phyloP scores from a whole-genome alignment of 2,888 invertebrate species.

The Caenorhabditis parvicauda region DNA sequence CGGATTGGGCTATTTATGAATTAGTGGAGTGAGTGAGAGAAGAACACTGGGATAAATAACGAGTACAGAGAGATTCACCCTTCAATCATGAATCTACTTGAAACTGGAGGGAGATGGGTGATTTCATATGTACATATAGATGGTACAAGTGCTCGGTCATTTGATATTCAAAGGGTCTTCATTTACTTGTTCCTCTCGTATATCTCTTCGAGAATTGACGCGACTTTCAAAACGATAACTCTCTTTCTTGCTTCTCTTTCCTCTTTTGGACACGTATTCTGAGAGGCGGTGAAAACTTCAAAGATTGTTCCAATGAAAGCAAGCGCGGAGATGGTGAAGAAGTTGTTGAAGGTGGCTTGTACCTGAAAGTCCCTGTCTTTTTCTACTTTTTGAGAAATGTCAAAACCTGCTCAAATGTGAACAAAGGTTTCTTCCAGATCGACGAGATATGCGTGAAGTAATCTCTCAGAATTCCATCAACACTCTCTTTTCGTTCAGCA shows the following conservation, averaged over 20 bases:
- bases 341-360: constrained; percentile 4
- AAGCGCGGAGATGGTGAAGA: constrained; percentile 9
- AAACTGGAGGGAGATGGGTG: no score
- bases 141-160: no score
- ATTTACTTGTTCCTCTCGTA: constrained; percentile 1
- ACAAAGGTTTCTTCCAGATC: constrained; percentile 1
- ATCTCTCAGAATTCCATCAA: constrained; percentile 4
- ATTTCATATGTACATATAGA: no score
- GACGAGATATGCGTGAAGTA: constrained; percentile 2
- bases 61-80: no score
- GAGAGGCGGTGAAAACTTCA: constrained; percentile 8
- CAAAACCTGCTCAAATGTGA: constrained; percentile 8
- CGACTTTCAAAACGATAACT: constrained; percentile 8
- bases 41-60: no score
- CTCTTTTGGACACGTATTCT: constrained; percentile 5
- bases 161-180: no score
- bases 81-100: no score
- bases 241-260: constrained; percentile 3
- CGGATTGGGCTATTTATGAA: no score
- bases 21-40: no score
- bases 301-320: constrained; percentile 14
- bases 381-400: background rate
- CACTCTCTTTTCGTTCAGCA: constrained; percentile 5
- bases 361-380: constrained; percentile 1
- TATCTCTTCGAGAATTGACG: constrained; percentile 10